Percentiles rank a stretch among this genome's conserved stretches.
Conservation (phyloP, 1,140 invertebrate species). For the Anastatus disparis region DNA sequence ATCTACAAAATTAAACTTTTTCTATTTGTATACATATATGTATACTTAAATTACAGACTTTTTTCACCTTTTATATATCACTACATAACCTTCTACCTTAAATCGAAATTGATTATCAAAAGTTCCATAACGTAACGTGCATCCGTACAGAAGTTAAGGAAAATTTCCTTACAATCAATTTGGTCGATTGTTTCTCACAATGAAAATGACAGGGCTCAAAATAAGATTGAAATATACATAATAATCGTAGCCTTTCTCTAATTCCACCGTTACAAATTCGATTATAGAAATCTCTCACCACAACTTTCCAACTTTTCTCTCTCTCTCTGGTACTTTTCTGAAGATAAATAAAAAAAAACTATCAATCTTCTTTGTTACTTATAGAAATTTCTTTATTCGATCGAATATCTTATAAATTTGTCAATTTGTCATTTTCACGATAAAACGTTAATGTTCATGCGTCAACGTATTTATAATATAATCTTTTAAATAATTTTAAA, state of each 20-base stretch:
- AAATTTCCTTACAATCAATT: conserved; percentile 33
- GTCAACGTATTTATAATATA: too few relatives aligned
- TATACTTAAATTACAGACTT: too few relatives aligned
- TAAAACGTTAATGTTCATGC: background rate
- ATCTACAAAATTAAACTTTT: too few relatives aligned
- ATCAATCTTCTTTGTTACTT: background rate
- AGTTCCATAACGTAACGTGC: conserved; percentile 21
- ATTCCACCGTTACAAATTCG: conserved; percentile 1
- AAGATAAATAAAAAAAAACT: conserved; percentile 10
- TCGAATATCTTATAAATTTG: background rate
- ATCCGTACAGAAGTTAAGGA: conserved; percentile 29
- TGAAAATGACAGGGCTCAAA: conserved; percentile 22
- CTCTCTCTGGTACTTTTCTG: too few relatives aligned
- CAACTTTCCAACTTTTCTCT: conserved; percentile 18
- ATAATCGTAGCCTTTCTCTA: conserved; percentile 20
- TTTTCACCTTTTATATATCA: too few relatives aligned
- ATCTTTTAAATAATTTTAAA: too few relatives aligned
- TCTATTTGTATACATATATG: too few relatives aligned
- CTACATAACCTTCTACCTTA: too few relatives aligned
- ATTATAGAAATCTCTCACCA: background rate
- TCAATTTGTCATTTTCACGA: background rate
- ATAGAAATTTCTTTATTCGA: conserved; percentile 27
- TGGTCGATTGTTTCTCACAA: conserved; percentile 30
- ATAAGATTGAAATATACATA: conserved; percentile 9
- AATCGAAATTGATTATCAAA: background rate